A percentile compares a stretch with the other conserved stretches of the same genome.
Evolutionary conservation across 2,113 vertebrate genomes (phyloP).

Genomic region (Neodon shergylaensis): DNA sequence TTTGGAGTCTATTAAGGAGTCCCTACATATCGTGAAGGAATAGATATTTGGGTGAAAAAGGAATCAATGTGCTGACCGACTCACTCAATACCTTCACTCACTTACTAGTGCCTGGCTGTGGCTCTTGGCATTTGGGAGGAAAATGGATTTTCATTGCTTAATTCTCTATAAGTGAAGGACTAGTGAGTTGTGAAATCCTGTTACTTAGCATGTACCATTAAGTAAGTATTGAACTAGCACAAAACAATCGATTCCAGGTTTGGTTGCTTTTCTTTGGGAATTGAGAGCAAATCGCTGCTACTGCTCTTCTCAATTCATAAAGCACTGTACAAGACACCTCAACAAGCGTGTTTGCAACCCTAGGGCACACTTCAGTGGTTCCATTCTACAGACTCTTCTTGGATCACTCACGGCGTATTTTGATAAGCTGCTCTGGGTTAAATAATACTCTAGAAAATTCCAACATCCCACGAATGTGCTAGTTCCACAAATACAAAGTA

Average conservation of each 20-base stretch:
- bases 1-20: background rate
- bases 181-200: constrained; percentile 84
- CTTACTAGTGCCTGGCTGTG: constrained; percentile 62
- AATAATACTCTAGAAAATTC: background rate
- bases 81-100: constrained; percentile 66
- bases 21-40: background rate
- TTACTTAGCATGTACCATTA: constrained; percentile 84
- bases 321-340: background rate
- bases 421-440: background rate
- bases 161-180: constrained; percentile 84
- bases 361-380: background rate
- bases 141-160: constrained; percentile 86
- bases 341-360: background rate
- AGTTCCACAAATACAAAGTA: background rate
- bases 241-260: constrained; percentile 83
- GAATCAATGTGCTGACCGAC: constrained; percentile 72
- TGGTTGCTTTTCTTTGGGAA: constrained; percentile 80
- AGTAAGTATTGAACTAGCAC: constrained; percentile 83
- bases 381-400: background rate
- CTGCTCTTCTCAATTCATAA: constrained; percentile 73
- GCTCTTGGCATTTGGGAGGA: constrained; percentile 79
- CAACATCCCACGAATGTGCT: no score
- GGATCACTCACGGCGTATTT: background rate
- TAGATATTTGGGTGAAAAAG: constrained; percentile 68
- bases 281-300: constrained; percentile 72